These are phyloP conservation scores for Cyphomyrus discorhynchus DNA, from an alignment of 2,113 vertebrate genomes.

Conservation along the genomic window DNA sequence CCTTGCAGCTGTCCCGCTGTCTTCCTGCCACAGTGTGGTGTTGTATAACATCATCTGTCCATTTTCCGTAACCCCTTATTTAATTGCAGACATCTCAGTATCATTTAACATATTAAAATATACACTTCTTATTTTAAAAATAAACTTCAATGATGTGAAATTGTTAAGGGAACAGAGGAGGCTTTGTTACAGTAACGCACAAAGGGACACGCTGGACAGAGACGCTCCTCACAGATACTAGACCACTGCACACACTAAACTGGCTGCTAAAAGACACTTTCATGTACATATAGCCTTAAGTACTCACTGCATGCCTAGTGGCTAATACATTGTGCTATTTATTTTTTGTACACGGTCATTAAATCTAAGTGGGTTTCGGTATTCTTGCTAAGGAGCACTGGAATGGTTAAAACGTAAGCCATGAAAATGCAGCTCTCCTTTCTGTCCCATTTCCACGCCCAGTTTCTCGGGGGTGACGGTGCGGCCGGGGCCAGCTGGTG, in stretches of 20 bases:
- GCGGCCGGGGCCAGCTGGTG: neutral
- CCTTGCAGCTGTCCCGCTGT: neutral
- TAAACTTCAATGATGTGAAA: neutral
- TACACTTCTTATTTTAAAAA: neutral
- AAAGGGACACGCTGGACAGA: neutral
- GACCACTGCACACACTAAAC: neutral
- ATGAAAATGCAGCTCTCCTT: neutral
- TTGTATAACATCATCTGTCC: neutral
- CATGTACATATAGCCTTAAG: neutral
- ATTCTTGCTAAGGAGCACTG: neutral
- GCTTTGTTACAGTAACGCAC: neutral
- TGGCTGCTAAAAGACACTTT: neutral
- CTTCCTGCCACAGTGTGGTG: neutral
- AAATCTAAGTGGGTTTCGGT: neutral
- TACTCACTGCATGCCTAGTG: neutral
- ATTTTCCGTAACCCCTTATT: neutral
- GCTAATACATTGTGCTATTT: neutral
- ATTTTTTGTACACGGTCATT: neutral
- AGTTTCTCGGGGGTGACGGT: neutral
- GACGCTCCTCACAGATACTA: neutral
- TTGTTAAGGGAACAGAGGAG: neutral
- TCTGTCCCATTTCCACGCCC: neutral
- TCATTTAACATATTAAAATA: neutral
- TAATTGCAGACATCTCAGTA: neutral
- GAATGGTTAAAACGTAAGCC: neutral